Evolutionary conservation across 2,113 vertebrate genomes (phyloP), one percentile per base, ranked within the genome.

Genomic region (Sprattus sprattus): DNA sequence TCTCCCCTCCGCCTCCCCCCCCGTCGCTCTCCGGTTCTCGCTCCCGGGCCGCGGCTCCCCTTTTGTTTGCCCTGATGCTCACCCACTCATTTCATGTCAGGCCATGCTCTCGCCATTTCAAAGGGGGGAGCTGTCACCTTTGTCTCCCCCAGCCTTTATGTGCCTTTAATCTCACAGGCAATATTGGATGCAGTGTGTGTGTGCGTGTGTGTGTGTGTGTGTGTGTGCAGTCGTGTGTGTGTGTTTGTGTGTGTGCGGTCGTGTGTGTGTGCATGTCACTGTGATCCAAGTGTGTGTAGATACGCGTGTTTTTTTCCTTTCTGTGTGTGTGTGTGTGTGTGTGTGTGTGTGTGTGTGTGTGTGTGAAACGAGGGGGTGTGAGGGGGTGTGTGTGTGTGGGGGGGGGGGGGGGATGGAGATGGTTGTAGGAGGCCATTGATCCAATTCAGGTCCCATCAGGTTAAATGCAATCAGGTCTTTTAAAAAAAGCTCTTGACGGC

Each of bases 41-140:
- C 71, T 39, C 71, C 71, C 32, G 11, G 25, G 71, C 84, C 89
- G 89, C 52, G 84, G 89, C 89, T 85, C 92, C 88, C 88, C 95
- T 93, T 95, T 95, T 95, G 94, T 95, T 94, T 93, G 64, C 92
- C 92, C 90, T 87, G 91, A 91, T 89, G 90, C 93, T 94, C 93
- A 93, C 93, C 94, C 92, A 87, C 93, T 94, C 92, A 86, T 94
- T 93, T 93, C 91, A 90, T 93, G 93, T 94, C 93, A 94, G 93
- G 92, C 92, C 92, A 90, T 89, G 90, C 92, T 93, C 92, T 92
- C 91, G 92, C 93, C 93, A 93, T 95, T 94, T 95, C 91, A 94
- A 95, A 91, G 93, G 71, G 71, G 90, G 91, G 93, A 94, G 92
- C 91, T 89, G 88, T 94, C 93, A 94, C 94, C 94, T 95, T 94